These are phyloP conservation scores for Zele albiditarsus DNA, from an alignment of 2,888 invertebrate species.

Conservation along the genomic window DNA sequence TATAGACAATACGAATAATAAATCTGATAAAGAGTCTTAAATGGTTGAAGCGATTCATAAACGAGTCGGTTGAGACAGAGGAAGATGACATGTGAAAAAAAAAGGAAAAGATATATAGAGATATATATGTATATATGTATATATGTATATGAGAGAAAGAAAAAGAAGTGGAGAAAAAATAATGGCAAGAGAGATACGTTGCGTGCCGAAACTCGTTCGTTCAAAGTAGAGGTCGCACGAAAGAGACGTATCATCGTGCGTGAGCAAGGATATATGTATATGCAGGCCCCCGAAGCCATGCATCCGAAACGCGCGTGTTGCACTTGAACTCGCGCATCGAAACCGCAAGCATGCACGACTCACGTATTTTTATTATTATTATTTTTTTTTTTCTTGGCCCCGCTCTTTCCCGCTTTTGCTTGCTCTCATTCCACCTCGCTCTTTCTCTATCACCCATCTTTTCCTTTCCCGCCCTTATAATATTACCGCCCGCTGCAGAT, in stretches of 20 bases:
- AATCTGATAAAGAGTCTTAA: constrained; percentile 1
- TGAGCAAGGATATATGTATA: constrained; percentile 30
- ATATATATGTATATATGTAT: too few species aligned
- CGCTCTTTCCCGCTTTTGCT: not conserved
- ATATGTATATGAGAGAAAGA: not conserved
- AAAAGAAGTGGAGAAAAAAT: not conserved
- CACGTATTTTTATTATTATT: not conserved
- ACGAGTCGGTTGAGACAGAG: not conserved
- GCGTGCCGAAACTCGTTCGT: constrained; percentile 38
- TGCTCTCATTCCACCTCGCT: not conserved
- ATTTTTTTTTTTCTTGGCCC: not conserved
- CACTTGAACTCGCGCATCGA: constrained; percentile 30
- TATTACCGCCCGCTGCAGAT: constrained; percentile 15
- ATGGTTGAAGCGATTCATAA: not conserved
- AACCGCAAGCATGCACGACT: constrained; percentile 30
- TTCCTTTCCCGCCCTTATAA: not conserved
- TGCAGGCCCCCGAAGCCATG: constrained; percentile 29
- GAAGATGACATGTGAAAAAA: not conserved
- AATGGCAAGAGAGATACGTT: constrained; percentile 20
- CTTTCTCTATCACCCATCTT: not conserved
- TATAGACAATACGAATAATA: not conserved
- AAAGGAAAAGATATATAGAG: not conserved
- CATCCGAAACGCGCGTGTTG: constrained; percentile 36
- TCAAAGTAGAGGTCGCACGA: constrained; percentile 22
- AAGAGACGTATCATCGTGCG: constrained; percentile 32